Evolutionary conservation across 37 sponge, comb jelly and placozoan genomes (phyloP).

Genomic region (Oscarella lobularis): DNA sequence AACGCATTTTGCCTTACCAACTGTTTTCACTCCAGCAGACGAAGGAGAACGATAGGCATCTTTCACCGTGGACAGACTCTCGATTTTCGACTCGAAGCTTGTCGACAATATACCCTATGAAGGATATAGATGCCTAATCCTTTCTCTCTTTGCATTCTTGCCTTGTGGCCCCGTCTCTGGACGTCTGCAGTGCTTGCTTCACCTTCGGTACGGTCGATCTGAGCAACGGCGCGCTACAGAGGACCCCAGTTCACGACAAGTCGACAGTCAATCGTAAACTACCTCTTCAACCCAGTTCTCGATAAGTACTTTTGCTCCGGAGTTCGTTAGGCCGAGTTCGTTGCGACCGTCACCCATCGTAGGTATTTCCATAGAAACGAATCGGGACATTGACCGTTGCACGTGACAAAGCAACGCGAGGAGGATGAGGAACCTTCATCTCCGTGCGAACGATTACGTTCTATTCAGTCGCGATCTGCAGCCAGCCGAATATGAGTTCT

Average conservation of each 20-base stretch:
- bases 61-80: neutral
- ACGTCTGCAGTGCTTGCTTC: neutral
- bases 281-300: slow-evolving; percentile 4
- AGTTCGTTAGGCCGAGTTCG: neutral
- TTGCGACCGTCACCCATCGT: slow-evolving; percentile 1
- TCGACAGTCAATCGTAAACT: neutral
- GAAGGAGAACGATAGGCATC: neutral
- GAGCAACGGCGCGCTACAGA: neutral
- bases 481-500: slow-evolving; percentile 48
- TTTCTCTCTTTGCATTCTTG: too few species aligned
- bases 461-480: slow-evolving; percentile 42
- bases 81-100: neutral
- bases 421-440: slow-evolving; percentile 44
- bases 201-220: neutral
- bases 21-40: neutral
- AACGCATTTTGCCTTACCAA: neutral
- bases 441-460: slow-evolving; percentile 32
- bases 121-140: neutral
- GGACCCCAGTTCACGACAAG: neutral
- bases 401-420: too few species aligned
- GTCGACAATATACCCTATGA: neutral
- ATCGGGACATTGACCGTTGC: too few species aligned
- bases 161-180: neutral
- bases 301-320: neutral
- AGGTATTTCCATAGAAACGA: too few species aligned